Conservation (phyloP, 1,140 invertebrate genomes). For the Ceratosolen fusciceps region DNA sequence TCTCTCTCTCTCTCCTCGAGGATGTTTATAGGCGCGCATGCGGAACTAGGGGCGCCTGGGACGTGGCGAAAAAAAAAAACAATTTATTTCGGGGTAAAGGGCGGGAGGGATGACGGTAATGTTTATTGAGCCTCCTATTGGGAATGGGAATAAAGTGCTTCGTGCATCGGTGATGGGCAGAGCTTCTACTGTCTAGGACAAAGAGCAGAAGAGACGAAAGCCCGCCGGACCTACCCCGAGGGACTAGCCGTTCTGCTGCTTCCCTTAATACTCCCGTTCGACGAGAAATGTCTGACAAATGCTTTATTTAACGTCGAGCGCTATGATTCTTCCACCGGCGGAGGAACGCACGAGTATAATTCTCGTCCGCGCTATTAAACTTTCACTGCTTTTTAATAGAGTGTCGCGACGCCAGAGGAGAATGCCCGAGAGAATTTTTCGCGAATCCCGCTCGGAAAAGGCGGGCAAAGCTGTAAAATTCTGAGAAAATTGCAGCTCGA, state of each 20-base stretch:
- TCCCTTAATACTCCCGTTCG: constrained; percentile 43
- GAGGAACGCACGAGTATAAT: constrained; percentile 21
- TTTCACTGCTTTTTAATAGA: constrained; percentile 43
- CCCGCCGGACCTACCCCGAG: not conserved
- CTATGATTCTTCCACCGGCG: not conserved
- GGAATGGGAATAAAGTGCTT: constrained; percentile 41
- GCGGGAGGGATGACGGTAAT: not conserved
- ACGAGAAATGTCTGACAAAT: constrained; percentile 44
- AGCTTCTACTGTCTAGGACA: not conserved
- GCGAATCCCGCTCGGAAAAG: too few species aligned
- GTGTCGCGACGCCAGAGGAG: too few species aligned
- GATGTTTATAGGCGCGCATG: not conserved
- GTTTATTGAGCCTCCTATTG: constrained; percentile 32
- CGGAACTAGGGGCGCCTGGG: not conserved
- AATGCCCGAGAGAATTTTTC: too few species aligned
- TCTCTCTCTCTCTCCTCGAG: too few species aligned
- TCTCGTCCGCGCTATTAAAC: constrained; percentile 41
- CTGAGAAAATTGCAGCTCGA: too few species aligned
- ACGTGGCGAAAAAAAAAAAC: not conserved
- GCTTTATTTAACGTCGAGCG: constrained; percentile 44
- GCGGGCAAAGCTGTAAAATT: too few species aligned
- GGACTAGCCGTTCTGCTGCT: not conserved
- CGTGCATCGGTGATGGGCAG: constrained; percentile 6
- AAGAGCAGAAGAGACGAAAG: constrained; percentile 6
- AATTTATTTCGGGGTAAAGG: not conserved